Conservation (phyloP, 1,140 invertebrate genomes). For the Drosophila asahinai region DNA sequence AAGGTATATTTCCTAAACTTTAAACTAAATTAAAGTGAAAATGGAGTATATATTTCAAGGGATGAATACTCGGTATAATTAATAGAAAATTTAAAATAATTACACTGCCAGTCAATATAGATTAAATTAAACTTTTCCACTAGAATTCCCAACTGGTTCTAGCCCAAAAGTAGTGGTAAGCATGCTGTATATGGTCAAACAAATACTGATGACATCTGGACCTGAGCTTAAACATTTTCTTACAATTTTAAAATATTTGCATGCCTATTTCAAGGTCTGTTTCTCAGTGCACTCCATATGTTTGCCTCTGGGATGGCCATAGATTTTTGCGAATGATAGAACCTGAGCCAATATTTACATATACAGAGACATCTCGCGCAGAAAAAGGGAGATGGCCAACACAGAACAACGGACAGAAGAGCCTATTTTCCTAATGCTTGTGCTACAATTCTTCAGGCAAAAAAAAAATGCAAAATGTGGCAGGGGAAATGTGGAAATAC, state of each 20-base stretch:
- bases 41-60: neutral
- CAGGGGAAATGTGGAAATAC: neutral
- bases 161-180: neutral
- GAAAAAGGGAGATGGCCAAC: slow-evolving; percentile 24
- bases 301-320: slow-evolving; percentile 65
- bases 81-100: neutral
- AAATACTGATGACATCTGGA: too few species aligned
- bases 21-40: neutral
- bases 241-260: too few species aligned
- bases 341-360: slow-evolving; percentile 78
- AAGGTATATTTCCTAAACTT: neutral
- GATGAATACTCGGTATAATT: too few species aligned
- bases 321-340: slow-evolving; percentile 78
- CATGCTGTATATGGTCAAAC: too few species aligned
- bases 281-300: slow-evolving; percentile 11
- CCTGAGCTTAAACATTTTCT: neutral
- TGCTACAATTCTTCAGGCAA: slow-evolving; percentile 48
- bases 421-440: slow-evolving; percentile 68
- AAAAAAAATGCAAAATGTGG: slow-evolving; percentile 2
- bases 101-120: neutral
- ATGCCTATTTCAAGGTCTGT: too few species aligned
- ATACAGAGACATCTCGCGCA: slow-evolving; percentile 37
- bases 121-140: accelerated
- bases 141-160: neutral
- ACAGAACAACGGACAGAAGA: slow-evolving; percentile 43